Conservation (phyloP, 2,888 invertebrate species). For the Spodoptera picta region DNA sequence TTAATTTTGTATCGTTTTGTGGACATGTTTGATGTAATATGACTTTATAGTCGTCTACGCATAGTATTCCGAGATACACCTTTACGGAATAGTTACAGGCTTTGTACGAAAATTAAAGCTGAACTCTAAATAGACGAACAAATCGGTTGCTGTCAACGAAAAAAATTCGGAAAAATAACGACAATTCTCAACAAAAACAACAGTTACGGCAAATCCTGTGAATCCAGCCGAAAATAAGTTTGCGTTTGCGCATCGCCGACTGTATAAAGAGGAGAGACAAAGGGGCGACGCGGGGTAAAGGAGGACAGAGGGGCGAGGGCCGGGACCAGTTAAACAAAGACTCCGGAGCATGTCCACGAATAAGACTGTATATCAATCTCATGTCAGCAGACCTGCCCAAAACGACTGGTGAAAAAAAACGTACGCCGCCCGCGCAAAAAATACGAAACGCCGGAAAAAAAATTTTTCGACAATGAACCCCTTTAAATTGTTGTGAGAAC, state of each 20-base stretch:
- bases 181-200: constrained; percentile 63
- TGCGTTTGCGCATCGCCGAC: constrained; percentile 76
- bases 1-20: no score
- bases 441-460: constrained; percentile 73
- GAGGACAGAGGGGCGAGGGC: constrained; percentile 57
- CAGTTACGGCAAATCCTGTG: constrained; percentile 66
- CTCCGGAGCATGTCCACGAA: constrained; percentile 84
- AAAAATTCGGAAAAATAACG: constrained; percentile 60
- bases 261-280: constrained; percentile 84
- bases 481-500: constrained; percentile 86
- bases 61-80: no score
- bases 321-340: constrained; percentile 86
- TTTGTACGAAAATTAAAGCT: constrained; percentile 10
- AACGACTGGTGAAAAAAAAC: constrained; percentile 83
- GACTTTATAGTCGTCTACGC: no score
- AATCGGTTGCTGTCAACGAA: constrained; percentile 27
- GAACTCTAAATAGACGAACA: constrained; percentile 30
- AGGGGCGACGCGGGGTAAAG: constrained; percentile 72
- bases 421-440: constrained; percentile 73
- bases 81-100: no score
- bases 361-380: constrained; percentile 87
- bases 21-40: no score
- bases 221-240: constrained; percentile 82
- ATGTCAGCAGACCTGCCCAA: constrained; percentile 85
- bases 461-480: constrained; percentile 82